Evolutionary conservation across 2,113 vertebrate species (phyloP), one percentile per base, ranked within the genome.

Genomic region (Sinocyclocheilus maitianheensis): DNA sequence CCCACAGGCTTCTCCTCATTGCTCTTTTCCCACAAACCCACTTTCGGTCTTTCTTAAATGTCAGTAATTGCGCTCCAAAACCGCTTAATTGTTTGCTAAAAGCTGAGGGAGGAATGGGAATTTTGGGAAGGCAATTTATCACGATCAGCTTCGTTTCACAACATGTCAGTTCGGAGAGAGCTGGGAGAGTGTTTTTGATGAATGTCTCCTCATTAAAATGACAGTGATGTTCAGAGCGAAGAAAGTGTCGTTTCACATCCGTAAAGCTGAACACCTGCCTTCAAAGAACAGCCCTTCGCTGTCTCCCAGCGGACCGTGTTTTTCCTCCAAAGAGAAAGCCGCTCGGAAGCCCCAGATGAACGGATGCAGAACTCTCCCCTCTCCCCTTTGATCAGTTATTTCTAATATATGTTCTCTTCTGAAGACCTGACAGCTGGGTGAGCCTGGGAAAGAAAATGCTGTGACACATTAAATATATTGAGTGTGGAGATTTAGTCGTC

Each of bases 21-120:
- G 55, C 40, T 55, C 55, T 46, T 76, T 84, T 69, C 7, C 65
- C 84, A 43, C 16, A 88, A 82, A 67, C 58, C 79, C 72, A 74
- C 63, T 48, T 85, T 37, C 8, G 24, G 24, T 74, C 63, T 60
- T 53, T 26, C 75, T 34, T 53, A 81, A 69, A 43, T 16, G 75
- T 24, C 76, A 72, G 69, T 87, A 85, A 83, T 87, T 80, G 81
- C 20, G 46, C 13, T 63, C 53, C 48, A 76, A 55, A 43, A 55
- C 20, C 16, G 16, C 55, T 60, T 83, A 85, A 84, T 87, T 86
- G 81, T 80, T 87, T 20, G 81, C 48, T 83, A 82, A 84, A 84
- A 84, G 53, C 77, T 55, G 6, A 18, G 24, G 13, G 43, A 77
- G 51, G 69, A 86, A 80, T 60, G 51, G 60, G 30, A 71, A 76